Evolutionary conservation across 2,113 vertebrate genomes (phyloP), one percentile per base, ranked within the genome.

Genomic region (Orthonyx spaldingii): DNA sequence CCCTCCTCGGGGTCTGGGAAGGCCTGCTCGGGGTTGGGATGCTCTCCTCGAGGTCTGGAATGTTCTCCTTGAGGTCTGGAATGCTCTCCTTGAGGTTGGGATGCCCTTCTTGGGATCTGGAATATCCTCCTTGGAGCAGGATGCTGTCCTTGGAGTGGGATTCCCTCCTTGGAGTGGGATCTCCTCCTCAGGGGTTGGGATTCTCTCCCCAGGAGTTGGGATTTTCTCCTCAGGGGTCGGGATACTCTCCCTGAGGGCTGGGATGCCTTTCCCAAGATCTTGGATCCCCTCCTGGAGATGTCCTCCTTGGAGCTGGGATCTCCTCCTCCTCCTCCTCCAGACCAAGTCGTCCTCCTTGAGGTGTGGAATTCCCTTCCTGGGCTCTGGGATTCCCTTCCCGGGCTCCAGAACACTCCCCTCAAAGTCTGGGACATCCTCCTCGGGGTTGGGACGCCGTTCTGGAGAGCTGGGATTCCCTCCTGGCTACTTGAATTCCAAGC

Each of bases 11-110:
- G 13, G 26, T 20, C 33, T 6, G 16, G 16, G 37, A 50, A 19
- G 22, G 22, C 13, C 32, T 56, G 4, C 57, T 35, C 0, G 28
- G 7, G 15, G 9, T 4, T 3, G 6, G 7, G n/a, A n/a, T 19
- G 18, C 12, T 6, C 63, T 56, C 66, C 66, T 35, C 2, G 15
- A 18, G 32, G 37, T 24, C 21, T 23, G 74, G 74, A 28, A 60
- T 60, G 44, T 16, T 18, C 44, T 22, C 23, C 68, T 39, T 0
- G 27, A 8, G 35, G 22, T 10, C 19, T 3, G 16, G n/a, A 46
- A n/a, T 2, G 32, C 11, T 26, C 49, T 39, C 61, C 66, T n/a
- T 2, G 82, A 56, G 70, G 59, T 56, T 16, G 8, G 28, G 56
- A 23, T 22, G 28, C 22, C 7, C 41, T 50, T 8, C 65, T 42